Evolutionary conservation across 23 tunicate genomes (phyloP), one percentile per base, ranked within the genome.

Genomic region (Trididemnum nubilum): DNA sequence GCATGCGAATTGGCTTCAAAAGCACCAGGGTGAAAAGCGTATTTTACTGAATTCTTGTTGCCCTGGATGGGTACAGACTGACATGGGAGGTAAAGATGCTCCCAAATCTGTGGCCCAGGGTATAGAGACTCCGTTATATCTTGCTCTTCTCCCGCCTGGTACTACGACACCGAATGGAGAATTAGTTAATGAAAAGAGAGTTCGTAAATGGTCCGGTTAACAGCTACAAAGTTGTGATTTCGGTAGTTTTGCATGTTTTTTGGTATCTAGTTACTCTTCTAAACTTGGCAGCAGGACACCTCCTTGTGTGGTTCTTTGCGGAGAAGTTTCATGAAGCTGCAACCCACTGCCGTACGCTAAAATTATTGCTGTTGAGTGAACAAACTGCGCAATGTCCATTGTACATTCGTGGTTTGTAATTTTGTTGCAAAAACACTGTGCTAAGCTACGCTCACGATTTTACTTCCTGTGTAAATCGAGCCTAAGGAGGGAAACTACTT

Each of bases 51-150:
- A 90, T 51, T 40, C 87, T 34, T 87, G 87, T 60, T 90, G 96
- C 44, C 96, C 96, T 19, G 96, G 96, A 0, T 90, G 73, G 73
- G 83, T 85, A 12, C 39, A 51, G 37, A 90, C 96, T 9, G 96
- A 90, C 35, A 90, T 90, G 96, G 58, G 73, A 0, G 69, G 82
- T 24, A 37, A 87, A 31, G 64, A 36, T 34, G 96, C 90, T 34
- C 59, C 50, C 0, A 79, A 54, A 73, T 40, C 82, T 22, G 87
- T 89, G 0, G 89, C 73, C 35, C 69, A 90, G 44, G 96, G 91
- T 0, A 86, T 86, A 12, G 63, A 59, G 49, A 87, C 86, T 0
- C 86, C 96, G 22, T 33, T 86, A 29, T 79, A 71, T 31, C 36
- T 90, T 24, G 81, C 96, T 22, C 29, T 81, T 37, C 49, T 90